Evolutionary conservation across 1,140 invertebrate species (phyloP), one percentile per base, ranked within the genome.

Genomic region (Asbolus verrucosus): DNA sequence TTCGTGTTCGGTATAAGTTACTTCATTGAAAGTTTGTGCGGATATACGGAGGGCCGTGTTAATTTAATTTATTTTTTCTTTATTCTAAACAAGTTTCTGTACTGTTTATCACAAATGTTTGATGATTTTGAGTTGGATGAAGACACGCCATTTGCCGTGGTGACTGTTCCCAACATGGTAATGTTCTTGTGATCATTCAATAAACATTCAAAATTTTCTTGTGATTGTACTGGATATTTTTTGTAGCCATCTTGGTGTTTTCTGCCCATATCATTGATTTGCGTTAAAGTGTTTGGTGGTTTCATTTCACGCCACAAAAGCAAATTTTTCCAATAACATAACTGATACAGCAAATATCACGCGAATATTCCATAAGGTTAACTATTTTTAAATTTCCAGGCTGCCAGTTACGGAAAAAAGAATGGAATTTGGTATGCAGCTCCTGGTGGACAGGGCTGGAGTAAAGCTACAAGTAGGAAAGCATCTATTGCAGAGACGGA

Each of bases 371-470:
- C 33, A 36, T n/a, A 6, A 11, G 5, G 33, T 27, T 27, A 4
- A 8, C 24, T 27, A 59, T 59, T 59, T 3, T 65, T 0, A 36
- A n/a, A 6, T 43, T 62, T 30, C n/a, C 77, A 91, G 92, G 90
- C 91, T 78, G 92, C 92, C 62, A 93, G 91, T 81, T 93, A 94
- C 83, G 92, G 92, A 54, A 93, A 93, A 82, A 94, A 93, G 83
- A 92, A 92, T 84, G 92, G 91, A 71, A 90, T 91, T 78, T 93
- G 92, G 92, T 93, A 94, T 82, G 88, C 90, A 18, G 87, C 89
- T 6, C 88, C 87, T 8, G 84, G 87, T 50, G 84, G 87, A 65
- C 85, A 86, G 70, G 86, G 82, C 33, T 81, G 78, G 75, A 81
- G 80, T 61, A 82, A 87, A 61, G 84, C 85, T n/a, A 85, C 86